Evolutionary conservation across 1,140 invertebrate species (phyloP).

Genomic region (Aricia agestis): DNA sequence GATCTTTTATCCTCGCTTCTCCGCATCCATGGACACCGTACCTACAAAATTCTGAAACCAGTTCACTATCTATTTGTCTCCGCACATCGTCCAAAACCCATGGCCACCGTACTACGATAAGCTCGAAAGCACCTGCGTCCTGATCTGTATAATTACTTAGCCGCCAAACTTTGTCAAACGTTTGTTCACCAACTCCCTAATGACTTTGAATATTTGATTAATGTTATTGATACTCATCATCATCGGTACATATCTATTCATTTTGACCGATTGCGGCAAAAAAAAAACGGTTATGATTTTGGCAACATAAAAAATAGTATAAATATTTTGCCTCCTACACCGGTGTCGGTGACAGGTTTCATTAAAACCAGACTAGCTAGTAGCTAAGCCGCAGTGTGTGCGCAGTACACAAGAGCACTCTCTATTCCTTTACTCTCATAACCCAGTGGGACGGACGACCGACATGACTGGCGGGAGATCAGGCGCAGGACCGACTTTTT

Average conservation of each 20-base stretch:
- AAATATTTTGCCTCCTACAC: too few species aligned
- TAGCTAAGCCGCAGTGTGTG: too few species aligned
- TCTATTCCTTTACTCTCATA: too few species aligned
- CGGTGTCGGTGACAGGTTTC: too few species aligned
- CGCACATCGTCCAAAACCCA: background rate
- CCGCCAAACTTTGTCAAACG: background rate
- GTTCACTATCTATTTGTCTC: background rate
- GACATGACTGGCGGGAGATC: too few species aligned
- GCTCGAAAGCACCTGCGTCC: conserved; percentile 27
- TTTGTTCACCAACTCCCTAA: conserved; percentile 5
- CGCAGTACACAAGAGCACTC: too few species aligned
- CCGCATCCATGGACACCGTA: background rate
- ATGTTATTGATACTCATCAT: conserved; percentile 5
- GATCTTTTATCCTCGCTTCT: background rate
- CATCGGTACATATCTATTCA: background rate
- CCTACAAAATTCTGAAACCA: background rate
- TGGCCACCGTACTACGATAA: conserved; percentile 13
- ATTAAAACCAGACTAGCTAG: too few species aligned
- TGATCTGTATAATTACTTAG: conserved; percentile 34
- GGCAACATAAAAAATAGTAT: too few species aligned
- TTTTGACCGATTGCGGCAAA: too few species aligned
- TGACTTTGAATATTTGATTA: conserved; percentile 14
- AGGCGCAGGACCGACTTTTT: too few species aligned
- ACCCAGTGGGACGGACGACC: too few species aligned
- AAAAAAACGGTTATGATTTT: too few species aligned